A percentile compares a stretch with the other conserved stretches of the same genome.
These are phyloP conservation scores for Bothrops jararaca DNA, from an alignment of 2,113 vertebrate genomes.

Conservation along the genomic window DNA sequence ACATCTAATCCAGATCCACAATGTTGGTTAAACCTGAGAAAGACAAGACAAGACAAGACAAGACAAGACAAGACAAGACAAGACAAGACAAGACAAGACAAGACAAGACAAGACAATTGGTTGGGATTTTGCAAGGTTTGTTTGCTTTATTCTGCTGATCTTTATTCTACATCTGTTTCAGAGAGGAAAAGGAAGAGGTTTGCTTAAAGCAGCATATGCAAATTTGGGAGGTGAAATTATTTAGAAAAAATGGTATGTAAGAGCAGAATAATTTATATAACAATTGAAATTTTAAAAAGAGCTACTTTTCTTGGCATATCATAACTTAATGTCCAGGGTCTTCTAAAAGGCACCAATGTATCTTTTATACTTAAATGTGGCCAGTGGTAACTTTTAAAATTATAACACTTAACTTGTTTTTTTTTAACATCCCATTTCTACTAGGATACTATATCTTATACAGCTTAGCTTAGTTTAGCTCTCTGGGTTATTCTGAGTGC, in stretches of 20 bases:
- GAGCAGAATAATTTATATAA: neutral
- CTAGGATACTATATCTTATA: slow-evolving; percentile 34
- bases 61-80: neutral
- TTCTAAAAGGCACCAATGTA: neutral
- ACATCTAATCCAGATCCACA: neutral
- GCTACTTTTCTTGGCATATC: neutral
- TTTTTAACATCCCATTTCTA: slow-evolving; percentile 29
- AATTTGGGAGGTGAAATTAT: slow-evolving; percentile 15
- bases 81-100: neutral
- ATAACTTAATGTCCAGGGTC: slow-evolving; percentile 6
- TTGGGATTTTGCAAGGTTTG: slow-evolving; percentile 17
- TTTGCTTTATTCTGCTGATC: neutral
- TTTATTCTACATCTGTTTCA: neutral
- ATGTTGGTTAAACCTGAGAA: slow-evolving; percentile 5
- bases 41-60: too few species aligned
- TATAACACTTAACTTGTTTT: slow-evolving; percentile 9
- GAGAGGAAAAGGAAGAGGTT: neutral
- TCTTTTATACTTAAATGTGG: neutral
- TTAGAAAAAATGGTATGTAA: slow-evolving; percentile 5
- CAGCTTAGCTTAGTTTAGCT: slow-evolving; percentile 42
- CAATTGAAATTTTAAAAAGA: neutral
- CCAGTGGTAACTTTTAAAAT: slow-evolving; percentile 10
- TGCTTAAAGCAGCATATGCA: neutral
- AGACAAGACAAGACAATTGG: neutral
- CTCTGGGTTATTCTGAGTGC: slow-evolving; percentile 50